Conservation (phyloP, 2,113 vertebrate genomes). For the Onychostoma macrolepis region DNA sequence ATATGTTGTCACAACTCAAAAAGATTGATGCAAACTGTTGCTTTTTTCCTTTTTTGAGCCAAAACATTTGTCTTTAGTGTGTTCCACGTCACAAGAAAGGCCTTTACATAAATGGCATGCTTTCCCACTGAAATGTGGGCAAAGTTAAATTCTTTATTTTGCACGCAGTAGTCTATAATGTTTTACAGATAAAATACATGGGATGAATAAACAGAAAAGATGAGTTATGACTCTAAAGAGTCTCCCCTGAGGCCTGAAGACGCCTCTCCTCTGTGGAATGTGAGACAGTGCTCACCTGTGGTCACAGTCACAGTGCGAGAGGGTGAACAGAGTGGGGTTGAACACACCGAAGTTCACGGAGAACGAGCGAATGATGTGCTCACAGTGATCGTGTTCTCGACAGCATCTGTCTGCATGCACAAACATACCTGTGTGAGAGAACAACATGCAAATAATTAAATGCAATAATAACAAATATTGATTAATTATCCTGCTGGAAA, state of each 20-base stretch:
- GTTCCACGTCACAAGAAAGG: neutral
- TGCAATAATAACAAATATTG: neutral
- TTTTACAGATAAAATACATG: neutral
- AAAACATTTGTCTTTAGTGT: neutral
- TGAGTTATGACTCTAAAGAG: conserved; percentile 46
- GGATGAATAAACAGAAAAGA: neutral
- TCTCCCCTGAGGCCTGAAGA: conserved; percentile 52
- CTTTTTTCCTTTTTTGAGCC: neutral
- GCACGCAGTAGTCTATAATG: too few species aligned
- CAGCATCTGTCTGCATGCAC: conserved; percentile 84
- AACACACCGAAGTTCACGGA: conserved; percentile 82
- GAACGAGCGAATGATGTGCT: conserved; percentile 76
- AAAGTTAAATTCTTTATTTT: neutral
- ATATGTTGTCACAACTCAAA: neutral
- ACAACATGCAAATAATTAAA: neutral
- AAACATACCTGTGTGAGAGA: conserved; percentile 78
- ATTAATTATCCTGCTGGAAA: neutral
- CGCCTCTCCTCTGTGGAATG: conserved; percentile 28
- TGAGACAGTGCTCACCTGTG: conserved; percentile 73
- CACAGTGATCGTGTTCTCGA: conserved; percentile 87
- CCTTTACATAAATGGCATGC: neutral
- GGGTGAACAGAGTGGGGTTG: conserved; percentile 82
- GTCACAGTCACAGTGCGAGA: conserved; percentile 91
- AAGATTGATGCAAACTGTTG: neutral
- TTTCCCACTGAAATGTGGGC: neutral